Percentiles rank a stretch among this genome's conserved stretches.
phyloP scores from a whole-genome alignment of 2,888 invertebrate species.

The Stramonita haemastoma region DNA sequence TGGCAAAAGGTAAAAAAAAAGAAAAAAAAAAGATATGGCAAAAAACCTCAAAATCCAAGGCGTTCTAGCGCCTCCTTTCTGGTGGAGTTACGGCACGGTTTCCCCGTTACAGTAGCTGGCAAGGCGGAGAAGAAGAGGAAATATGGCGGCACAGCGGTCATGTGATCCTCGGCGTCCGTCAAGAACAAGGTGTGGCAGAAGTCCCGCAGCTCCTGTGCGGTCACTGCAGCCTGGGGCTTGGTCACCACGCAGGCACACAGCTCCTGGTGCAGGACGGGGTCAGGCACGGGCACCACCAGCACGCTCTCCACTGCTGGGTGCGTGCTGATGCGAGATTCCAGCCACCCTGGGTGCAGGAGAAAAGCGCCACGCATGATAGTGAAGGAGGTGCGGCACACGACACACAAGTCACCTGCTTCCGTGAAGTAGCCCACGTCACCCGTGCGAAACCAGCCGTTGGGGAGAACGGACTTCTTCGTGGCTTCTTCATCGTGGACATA shows the following conservation, averaged over 20 bases:
- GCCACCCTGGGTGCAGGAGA: constrained; percentile 39
- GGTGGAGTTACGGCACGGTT: constrained; percentile 6
- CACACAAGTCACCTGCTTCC: constrained; percentile 24
- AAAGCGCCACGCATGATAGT: constrained; percentile 36
- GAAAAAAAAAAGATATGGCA: too few relatives aligned
- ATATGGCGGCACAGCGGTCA: constrained; percentile 47
- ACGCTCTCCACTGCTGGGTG: constrained; percentile 41
- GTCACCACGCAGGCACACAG: constrained; percentile 50
- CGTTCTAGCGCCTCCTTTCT: neutral
- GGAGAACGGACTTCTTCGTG: neutral
- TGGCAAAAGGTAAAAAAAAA: too few relatives aligned
- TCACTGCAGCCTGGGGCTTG: neutral
- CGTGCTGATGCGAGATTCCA: constrained; percentile 32
- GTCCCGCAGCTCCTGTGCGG: neutral
- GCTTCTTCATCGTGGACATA: constrained; percentile 28
- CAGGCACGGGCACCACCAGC: constrained; percentile 48
- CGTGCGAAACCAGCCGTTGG: constrained; percentile 29
- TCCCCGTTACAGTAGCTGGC: constrained; percentile 43
- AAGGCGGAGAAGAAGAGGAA: constrained; percentile 45
- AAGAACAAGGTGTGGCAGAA: constrained; percentile 30
- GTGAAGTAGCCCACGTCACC: constrained; percentile 36
- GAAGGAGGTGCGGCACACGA: constrained; percentile 37
- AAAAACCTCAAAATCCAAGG: neutral
- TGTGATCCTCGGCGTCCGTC: neutral
- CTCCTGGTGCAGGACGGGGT: constrained; percentile 45